These are phyloP conservation scores for Xestia rhomboidea DNA, from an alignment of 2,888 invertebrate genomes.

Conservation along the genomic window DNA sequence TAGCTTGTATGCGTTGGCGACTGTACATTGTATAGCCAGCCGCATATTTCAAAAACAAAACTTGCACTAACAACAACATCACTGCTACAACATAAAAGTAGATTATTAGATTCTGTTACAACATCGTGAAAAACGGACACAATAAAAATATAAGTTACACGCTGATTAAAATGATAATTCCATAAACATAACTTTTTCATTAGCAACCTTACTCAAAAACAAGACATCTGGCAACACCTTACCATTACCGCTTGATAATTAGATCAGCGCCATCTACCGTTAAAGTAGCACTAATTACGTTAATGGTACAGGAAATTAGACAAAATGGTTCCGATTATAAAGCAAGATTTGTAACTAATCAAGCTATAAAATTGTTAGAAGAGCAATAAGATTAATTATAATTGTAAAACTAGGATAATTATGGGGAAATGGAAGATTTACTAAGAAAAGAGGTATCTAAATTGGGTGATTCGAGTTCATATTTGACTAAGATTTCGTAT, in stretches of 20 bases:
- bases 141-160: neutral
- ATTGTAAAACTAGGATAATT: slow-evolving; percentile 49
- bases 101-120: neutral
- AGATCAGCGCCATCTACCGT: slow-evolving; percentile 58
- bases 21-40: no score
- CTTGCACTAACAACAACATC: neutral
- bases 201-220: neutral
- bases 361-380: slow-evolving; percentile 21
- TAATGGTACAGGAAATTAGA: slow-evolving; percentile 55
- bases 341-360: slow-evolving; percentile 47
- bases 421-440: slow-evolving; percentile 33
- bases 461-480: slow-evolving; percentile 20
- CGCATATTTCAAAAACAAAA: neutral
- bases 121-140: neutral
- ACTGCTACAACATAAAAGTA: neutral
- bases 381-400: slow-evolving; percentile 46
- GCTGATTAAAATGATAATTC: neutral
- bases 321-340: slow-evolving; percentile 45
- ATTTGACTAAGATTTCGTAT: slow-evolving; percentile 12
- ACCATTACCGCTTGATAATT: slow-evolving; percentile 9
- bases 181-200: neutral
- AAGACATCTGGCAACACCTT: slow-evolving; percentile 5
- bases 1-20: no score
- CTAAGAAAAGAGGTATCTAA: slow-evolving; percentile 32
- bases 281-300: slow-evolving; percentile 45